These are phyloP conservation scores for Isaurus tuberculatus DNA, from an alignment of 92 coral and sea anemone genomes.

Conservation along the genomic window DNA sequence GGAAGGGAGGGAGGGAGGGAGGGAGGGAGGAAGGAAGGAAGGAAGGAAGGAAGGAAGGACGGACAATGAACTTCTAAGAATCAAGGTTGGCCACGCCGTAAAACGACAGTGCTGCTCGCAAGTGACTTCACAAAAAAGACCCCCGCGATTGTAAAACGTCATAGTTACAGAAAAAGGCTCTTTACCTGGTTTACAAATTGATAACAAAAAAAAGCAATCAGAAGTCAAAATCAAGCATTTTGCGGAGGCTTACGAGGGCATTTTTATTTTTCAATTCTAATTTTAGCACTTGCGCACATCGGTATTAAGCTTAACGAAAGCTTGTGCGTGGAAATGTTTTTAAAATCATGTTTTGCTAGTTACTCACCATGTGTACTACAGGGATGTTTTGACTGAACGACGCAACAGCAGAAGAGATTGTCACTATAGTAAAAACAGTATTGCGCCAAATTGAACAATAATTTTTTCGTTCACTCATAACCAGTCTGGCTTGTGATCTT, in stretches of 20 bases:
- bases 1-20: background rate
- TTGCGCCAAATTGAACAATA: conserved; percentile 40
- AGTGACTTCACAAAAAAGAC: background rate
- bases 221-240: too few species aligned
- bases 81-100: background rate
- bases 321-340: background rate
- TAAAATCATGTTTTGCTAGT: background rate
- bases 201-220: too few species aligned
- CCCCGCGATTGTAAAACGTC: too few species aligned
- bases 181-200: too few species aligned
- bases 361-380: conserved; percentile 36
- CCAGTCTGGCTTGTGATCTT: background rate
- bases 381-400: conserved; percentile 30
- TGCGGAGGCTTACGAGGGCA: too few species aligned
- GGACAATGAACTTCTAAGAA: background rate
- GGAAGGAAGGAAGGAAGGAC: background rate
- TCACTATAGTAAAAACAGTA: conserved; percentile 18
- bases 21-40: background rate
- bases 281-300: background rate
- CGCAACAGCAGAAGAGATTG: conserved; percentile 39
- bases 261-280: too few species aligned
- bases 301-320: too few species aligned
- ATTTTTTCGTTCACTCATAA: background rate
- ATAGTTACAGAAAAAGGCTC: too few species aligned
- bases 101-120: background rate